Evolutionary conservation across 2,113 vertebrate genomes (phyloP), one percentile per base, ranked within the genome.

Genomic region (Oceanites oceanicus): DNA sequence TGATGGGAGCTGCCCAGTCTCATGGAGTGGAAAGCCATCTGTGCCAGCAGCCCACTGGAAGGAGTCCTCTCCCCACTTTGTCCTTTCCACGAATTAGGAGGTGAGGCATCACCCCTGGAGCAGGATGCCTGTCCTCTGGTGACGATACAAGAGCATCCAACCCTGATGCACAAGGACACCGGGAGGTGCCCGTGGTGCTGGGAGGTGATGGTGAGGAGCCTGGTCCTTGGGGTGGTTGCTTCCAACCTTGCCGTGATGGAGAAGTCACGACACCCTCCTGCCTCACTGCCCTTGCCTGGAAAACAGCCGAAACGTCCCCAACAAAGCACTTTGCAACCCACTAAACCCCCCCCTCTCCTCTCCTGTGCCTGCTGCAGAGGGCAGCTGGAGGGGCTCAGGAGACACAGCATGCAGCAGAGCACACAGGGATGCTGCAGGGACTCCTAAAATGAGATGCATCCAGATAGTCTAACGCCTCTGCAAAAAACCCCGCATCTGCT

Each of bases 21-120:
- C 4, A 0, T 0, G 3, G 12, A 25, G 5, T 0, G 13, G 34
- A 49, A 8, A 74, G 12, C 45, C 4, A 4, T 7, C 56, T 53
- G 30, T 72, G 61, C 40, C 61, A 62, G 36, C 30, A 68, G 53
- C n/a, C 38, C n/a, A 3, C n/a, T 59, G 61, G 30, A 45, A 91
- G 27, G 22, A 12, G 6, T 53, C 16, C 14, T 88, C 50, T 53
- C 15, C 65, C 62, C 25, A n/a, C 12, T 9, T 70, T 67, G 27
- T 45, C 38, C 62, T 76, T 13, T 15, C 58, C 34, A 7, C 6
- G 67, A 63, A 8, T 23, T 14, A 40, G 90, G 52, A 83, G 47
- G 32, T 34, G 53, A 86, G 25, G 13, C n/a, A 71, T 15, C 65
- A 26, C 15, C 12, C 11, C 23, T 7, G 22, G 26, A 66, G 26